A percentile compares a stretch with the other conserved stretches of the same genome.
Evolutionary conservation across 2,113 vertebrate species (phyloP).

Genomic region (Phaetusa simplex): DNA sequence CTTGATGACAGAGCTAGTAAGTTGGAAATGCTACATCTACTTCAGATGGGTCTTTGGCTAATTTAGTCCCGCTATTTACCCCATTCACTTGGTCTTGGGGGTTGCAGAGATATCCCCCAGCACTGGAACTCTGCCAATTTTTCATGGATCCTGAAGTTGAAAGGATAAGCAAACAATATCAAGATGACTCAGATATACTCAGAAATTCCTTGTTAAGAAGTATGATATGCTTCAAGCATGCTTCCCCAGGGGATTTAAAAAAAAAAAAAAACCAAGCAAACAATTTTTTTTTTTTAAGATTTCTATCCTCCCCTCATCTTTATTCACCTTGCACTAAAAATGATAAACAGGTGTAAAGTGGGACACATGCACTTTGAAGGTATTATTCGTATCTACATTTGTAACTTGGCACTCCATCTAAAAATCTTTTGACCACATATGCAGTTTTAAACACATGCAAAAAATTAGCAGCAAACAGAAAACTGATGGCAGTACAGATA

Average conservation of each 20-base stretch:
- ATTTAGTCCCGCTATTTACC: background rate
- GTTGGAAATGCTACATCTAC: background rate
- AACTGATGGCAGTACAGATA: background rate
- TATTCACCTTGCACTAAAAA: background rate
- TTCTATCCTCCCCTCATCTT: background rate
- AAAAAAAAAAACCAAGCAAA: background rate
- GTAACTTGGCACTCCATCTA: background rate
- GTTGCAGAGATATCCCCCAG: background rate
- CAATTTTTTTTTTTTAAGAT: background rate
- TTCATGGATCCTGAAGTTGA: background rate
- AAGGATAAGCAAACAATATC: background rate
- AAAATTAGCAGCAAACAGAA: background rate
- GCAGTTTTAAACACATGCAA: background rate
- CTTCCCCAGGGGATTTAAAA: background rate
- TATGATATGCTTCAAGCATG: background rate
- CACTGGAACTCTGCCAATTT: background rate
- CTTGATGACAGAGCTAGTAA: background rate
- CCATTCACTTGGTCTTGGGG: background rate
- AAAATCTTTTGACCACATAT: background rate
- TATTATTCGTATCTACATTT: background rate
- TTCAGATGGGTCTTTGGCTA: background rate
- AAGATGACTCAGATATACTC: background rate
- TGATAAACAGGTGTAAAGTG: background rate
- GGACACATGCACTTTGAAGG: background rate
- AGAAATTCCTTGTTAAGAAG: background rate